Percentiles rank a stretch among this genome's conserved stretches.
Conservation (phyloP, 2,113 vertebrate genomes). For the Macrotis lagotis region DNA sequence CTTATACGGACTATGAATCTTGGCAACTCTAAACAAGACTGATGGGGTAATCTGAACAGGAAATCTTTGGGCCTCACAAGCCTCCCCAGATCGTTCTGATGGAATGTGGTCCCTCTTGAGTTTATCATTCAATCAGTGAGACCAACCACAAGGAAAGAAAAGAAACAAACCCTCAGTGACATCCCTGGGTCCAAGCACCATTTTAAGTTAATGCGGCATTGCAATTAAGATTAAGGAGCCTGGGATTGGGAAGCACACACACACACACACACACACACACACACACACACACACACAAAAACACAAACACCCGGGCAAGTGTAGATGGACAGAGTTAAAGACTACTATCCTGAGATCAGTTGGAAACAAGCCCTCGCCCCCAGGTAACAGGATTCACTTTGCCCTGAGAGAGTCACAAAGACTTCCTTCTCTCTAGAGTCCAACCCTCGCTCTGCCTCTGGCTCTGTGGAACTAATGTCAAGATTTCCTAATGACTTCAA, state of each 20-base stretch:
- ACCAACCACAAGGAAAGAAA: not conserved
- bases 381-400: not conserved
- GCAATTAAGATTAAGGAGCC: not conserved
- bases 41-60: constrained; percentile 9
- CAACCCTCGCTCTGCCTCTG: constrained; percentile 15
- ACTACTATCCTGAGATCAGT: not conserved
- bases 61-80: constrained; percentile 42
- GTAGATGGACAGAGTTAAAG: not conserved
- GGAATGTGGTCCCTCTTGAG: not conserved
- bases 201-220: not conserved
- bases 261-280: too few species aligned
- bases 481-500: constrained; percentile 65
- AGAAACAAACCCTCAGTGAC: constrained; percentile 8
- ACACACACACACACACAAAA: too few species aligned
- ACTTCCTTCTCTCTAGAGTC: not conserved
- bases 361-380: not conserved
- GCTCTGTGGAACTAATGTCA: constrained; percentile 60
- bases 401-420: not conserved
- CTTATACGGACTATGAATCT: not conserved
- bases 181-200: not conserved
- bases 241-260: constrained; percentile 2
- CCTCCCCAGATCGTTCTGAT: not conserved
- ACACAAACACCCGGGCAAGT: not conserved
- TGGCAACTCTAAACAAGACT: constrained; percentile 51
- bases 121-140: not conserved